Base-by-base conservation (phyloP, 2,888 invertebrate genomes). In the Drepanosiphum platanoidis region DNA sequence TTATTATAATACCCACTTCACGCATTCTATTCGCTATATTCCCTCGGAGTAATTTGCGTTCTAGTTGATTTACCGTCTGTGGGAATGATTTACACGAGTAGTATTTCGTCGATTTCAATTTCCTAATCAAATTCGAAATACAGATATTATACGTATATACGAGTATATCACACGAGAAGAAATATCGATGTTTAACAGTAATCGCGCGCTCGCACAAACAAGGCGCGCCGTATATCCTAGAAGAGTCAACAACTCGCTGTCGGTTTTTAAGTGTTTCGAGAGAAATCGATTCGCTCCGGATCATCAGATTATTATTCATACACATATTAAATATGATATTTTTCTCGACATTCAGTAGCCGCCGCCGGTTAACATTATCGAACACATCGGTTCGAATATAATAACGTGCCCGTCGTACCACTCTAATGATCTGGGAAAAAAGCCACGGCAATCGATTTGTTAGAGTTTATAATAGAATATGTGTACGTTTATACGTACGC, bases 361-460 rank as follows among this genome's bases (percentile, higher is more conserved):
- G 36, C 34, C 58, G 58, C 42, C 46, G 30, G 52, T n/a, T 27
- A 70, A 46, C 58, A 36, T 22, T 66, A 52, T 80, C 15, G 80
- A 52, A 80, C 68, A 70, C 64, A 18, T 79, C 66, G 66, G 42
- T 46, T 46, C 46, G 46, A 27, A n/a, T n/a, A 34, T 82, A 82
- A 82, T 72, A 52, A 58, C 46, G 46, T 46, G 46, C 27, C 42
- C 11, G 27, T 9, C n/a, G 52, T 75, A 52, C 42, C 27, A 52
- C 36, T 42, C 30, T 84, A 84, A 84, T 30, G 84, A 84, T 84
- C 84, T 84, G 84, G 84, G 84, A 84, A 84, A 84, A 84, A 68
- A 84, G 75, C 34, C 27, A 84, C 84, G 84, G 84, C 75, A 84
- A 84, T 84, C 75, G 77, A 84, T 77, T 84, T 30, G 75, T 84